phyloP scores from a whole-genome alignment of 2,113 vertebrate genomes.

The Recurvirostra avosetta region DNA sequence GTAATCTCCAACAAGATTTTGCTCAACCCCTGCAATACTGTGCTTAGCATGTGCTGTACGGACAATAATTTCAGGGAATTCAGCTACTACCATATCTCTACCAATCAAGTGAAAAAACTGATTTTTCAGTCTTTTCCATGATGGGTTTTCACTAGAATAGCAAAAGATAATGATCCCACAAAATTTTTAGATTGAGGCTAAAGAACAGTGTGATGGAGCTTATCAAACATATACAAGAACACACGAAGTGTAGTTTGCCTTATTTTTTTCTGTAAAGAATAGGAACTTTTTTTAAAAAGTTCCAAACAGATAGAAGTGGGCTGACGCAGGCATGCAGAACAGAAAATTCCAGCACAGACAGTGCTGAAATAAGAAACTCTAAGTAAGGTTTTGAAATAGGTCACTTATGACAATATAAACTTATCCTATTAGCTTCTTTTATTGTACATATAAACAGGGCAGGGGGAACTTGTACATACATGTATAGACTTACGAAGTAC shows the following conservation, averaged over 20 bases:
- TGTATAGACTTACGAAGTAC: not conserved
- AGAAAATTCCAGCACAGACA: not conserved
- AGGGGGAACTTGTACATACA: not conserved
- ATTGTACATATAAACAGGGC: accelerated
- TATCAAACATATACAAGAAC: not conserved
- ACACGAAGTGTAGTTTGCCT: not conserved
- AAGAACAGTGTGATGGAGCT: not conserved
- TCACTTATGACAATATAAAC: not conserved
- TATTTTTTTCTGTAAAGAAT: not conserved
- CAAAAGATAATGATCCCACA: not conserved
- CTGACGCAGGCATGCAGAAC: not conserved
- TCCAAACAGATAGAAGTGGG: not conserved
- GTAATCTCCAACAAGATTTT: not conserved
- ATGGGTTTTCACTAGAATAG: not conserved
- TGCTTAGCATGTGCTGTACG: accelerated
- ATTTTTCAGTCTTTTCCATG: not conserved
- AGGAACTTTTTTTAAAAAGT: not conserved
- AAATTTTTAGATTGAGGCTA: not conserved
- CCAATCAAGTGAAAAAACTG: not conserved
- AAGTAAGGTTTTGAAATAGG: slow-evolving; percentile 1
- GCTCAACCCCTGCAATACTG: not conserved
- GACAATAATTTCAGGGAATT: not conserved
- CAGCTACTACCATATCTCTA: not conserved
- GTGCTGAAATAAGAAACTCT: not conserved
- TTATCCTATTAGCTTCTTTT: not conserved